phyloP scores from a whole-genome alignment of 2,797 vertebrate species.

The Anableps anableps region DNA sequence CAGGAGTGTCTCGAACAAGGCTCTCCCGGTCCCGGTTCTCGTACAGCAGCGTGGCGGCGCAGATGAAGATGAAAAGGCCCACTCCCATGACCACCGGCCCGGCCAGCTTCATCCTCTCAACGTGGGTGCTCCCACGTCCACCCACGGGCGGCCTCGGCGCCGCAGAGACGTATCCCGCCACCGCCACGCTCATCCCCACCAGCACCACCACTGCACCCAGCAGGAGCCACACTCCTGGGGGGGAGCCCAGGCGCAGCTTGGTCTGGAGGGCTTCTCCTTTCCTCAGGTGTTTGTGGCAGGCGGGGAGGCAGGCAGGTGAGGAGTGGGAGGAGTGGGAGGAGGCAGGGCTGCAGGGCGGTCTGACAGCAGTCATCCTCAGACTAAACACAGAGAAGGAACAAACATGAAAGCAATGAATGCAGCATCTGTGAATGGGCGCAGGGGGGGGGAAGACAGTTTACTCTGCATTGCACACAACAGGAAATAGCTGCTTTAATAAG shows the following conservation, averaged over 20 bases:
- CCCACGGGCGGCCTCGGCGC: conserved; percentile 33
- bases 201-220: conserved; percentile 89
- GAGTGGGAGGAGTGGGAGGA: conserved; percentile 62
- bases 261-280: conserved; percentile 66
- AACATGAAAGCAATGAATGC: conserved; percentile 20
- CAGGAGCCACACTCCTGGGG: conserved; percentile 90
- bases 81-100: conserved; percentile 96
- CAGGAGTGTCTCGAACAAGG: conserved; percentile 40
- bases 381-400: conserved; percentile 39
- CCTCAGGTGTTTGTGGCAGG: conserved; percentile 56
- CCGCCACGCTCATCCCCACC: conserved; percentile 89
- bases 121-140: conserved; percentile 73
- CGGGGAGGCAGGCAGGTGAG: conserved; percentile 56
- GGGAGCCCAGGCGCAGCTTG: conserved; percentile 87
- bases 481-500: conserved; percentile 75
- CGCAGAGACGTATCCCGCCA: conserved; percentile 86
- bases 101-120: conserved; percentile 89
- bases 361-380: conserved; percentile 76
- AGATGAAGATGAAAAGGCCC: conserved; percentile 97
- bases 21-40: conserved; percentile 93
- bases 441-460: conserved; percentile 35
- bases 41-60: conserved; percentile 94
- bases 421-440: conserved; percentile 17
- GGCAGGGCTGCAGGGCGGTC: conserved; percentile 62
- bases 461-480: conserved; percentile 67